Percentiles rank a stretch among this genome's conserved stretches.
Conservation (phyloP, 2,888 invertebrate genomes). For the Lepas anatifera region DNA sequence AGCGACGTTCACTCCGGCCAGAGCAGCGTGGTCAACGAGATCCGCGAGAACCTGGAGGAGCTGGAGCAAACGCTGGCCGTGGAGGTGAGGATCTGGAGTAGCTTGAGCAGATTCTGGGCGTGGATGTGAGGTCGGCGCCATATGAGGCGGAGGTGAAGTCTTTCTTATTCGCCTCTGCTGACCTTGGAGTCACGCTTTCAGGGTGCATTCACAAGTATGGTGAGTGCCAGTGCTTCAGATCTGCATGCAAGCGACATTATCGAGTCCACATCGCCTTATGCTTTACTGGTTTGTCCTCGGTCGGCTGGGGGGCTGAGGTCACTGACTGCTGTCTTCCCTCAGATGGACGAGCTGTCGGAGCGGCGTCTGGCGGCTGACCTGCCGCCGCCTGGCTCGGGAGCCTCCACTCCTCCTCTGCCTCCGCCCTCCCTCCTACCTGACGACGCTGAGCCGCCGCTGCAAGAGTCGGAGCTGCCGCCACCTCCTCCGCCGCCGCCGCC, state of each 20-base stretch:
- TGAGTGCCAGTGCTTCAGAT: no score
- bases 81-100: slow-evolving; percentile 51
- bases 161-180: no score
- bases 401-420: background rate
- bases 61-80: slow-evolving; percentile 68
- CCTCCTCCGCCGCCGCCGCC: slow-evolving; percentile 46
- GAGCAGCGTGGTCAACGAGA: slow-evolving; percentile 61
- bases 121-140: no score
- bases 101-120: no score
- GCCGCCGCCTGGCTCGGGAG: background rate
- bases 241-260: no score
- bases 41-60: slow-evolving; percentile 70
- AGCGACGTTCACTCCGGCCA: slow-evolving; percentile 56
- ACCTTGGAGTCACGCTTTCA: no score
- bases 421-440: slow-evolving; percentile 20
- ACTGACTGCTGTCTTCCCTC: background rate
- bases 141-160: no score
- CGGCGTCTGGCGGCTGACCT: background rate
- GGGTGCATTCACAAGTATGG: no score
- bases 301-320: background rate
- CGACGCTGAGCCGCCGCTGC: slow-evolving; percentile 47
- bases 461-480: slow-evolving; percentile 63
- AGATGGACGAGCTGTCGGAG: slow-evolving; percentile 16
- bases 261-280: no score
- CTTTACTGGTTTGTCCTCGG: background rate